These are phyloP conservation scores for Polymixis flavicincta DNA, from an alignment of 2,888 invertebrate species.

Conservation along the genomic window DNA sequence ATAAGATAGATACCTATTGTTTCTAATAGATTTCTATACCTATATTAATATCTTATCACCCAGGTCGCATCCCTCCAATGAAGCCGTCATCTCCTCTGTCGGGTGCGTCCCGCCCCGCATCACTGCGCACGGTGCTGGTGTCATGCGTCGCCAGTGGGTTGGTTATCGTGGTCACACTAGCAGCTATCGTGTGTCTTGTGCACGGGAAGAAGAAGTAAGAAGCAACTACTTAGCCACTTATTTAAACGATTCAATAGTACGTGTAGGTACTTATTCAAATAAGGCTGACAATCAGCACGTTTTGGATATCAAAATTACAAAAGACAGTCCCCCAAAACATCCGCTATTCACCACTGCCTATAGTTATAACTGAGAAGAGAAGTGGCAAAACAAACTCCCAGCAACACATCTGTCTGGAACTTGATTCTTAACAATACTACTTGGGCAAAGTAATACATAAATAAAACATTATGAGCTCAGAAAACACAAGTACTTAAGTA, in stretches of 20 bases:
- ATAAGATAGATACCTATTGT: neutral
- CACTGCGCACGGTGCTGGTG: slow-evolving; percentile 82
- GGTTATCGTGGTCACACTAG: slow-evolving; percentile 81
- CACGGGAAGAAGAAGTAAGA: slow-evolving; percentile 85
- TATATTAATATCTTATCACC: neutral
- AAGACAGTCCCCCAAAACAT: neutral
- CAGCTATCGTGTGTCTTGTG: slow-evolving; percentile 81
- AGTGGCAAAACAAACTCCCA: neutral
- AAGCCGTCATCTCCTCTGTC: slow-evolving; percentile 81
- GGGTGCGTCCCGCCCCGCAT: slow-evolving; percentile 78
- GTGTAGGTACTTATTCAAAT: neutral
- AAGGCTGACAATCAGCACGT: neutral
- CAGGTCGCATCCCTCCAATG: slow-evolving; percentile 86
- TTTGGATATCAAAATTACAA: neutral
- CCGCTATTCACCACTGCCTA: neutral
- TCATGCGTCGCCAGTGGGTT: slow-evolving; percentile 84
- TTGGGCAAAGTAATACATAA: neutral
- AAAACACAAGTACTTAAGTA: neutral
- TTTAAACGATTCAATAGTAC: neutral
- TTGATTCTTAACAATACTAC: neutral
- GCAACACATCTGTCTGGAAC: neutral
- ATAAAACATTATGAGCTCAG: neutral
- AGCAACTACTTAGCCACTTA: neutral
- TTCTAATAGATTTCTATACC: neutral
- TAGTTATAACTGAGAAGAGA: neutral